Evolutionary conservation across 1,140 invertebrate genomes (phyloP), one percentile per base, ranked within the genome.

Genomic region (Archegozetes longisetosus): DNA sequence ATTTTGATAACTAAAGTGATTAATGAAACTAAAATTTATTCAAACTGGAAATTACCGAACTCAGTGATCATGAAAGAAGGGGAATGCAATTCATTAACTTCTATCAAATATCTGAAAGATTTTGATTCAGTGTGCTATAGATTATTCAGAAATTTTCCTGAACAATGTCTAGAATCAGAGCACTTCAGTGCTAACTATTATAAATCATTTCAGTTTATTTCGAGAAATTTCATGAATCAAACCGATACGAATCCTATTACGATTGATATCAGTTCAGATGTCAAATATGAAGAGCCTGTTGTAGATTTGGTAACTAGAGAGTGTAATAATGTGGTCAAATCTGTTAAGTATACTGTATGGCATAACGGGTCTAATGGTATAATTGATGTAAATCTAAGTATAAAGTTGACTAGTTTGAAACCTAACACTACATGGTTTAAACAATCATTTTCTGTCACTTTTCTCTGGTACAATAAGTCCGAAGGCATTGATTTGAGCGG

Each of bases 401-500:
- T 58, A 9, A 40, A 40, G 32, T 9, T 40, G 17, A 40, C 17
- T 40, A 40, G 32, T 40, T 17, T 40, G 17, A 40, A 17, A 40
- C 6, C 6, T 9, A 17, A 9, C 17, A 40, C 6, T 40, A 9
- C 6, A 9, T 40, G 32, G 32, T 40, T 40, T 40, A 40, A 40
- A 40, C 32, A 40, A 40, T 9, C 32, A 40, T 40, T 40, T 40
- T 9, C 6, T 40, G 32, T 40, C 6, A 40, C 32, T 9, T 40
- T 40, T 40, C 6, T 9, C 6, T 40, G 32, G 32, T 40, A 9
- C 17, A 40, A 40, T 40, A 6, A 40, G 17, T 9, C 32, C 6
- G 17, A 40, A 40, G 17, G 17, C 17, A 40, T 40, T 67, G 64
- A 66, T 52, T 66, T 77, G 40, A 84, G 82, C 70, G 83, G 83